phyloP scores from a whole-genome alignment of 2,888 invertebrate genomes.

The Fragum fragum region DNA sequence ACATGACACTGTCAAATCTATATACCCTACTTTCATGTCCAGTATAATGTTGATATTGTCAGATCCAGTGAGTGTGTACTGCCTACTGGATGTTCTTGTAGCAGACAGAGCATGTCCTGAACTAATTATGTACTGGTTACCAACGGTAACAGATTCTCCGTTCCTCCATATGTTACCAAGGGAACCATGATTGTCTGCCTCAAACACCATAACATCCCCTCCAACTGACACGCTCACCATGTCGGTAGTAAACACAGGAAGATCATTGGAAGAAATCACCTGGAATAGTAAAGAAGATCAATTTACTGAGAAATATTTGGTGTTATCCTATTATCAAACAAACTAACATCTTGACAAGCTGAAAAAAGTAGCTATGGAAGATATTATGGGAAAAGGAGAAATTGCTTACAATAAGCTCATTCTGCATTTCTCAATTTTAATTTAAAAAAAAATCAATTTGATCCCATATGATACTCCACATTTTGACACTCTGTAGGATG shows the following conservation, averaged over 20 bases:
- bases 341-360: too few species aligned
- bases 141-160: constrained; percentile 42
- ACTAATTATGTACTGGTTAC: constrained; percentile 35
- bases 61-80: constrained; percentile 50
- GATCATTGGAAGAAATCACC: constrained; percentile 52
- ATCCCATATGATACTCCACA: too few species aligned
- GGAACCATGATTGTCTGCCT: constrained; percentile 42
- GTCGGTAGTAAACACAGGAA: constrained; percentile 53
- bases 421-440: too few species aligned
- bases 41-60: constrained; percentile 57
- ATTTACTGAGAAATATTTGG: too few species aligned
- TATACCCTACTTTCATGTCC: constrained; percentile 56
- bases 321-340: too few species aligned
- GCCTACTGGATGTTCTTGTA: constrained; percentile 41
- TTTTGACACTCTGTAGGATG: too few species aligned
- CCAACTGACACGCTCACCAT: constrained; percentile 56
- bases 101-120: constrained; percentile 46
- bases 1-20: constrained; percentile 53
- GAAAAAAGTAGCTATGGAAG: too few species aligned
- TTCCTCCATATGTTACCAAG: constrained; percentile 57
- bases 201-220: constrained; percentile 52
- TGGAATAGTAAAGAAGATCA: too few species aligned
- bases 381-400: too few species aligned
- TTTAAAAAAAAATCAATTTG: too few species aligned
- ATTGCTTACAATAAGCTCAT: too few species aligned